Evolutionary conservation across 2,888 invertebrate species (phyloP), one percentile per base, ranked within the genome.

Genomic region (Caenorhabditis sp.): DNA sequence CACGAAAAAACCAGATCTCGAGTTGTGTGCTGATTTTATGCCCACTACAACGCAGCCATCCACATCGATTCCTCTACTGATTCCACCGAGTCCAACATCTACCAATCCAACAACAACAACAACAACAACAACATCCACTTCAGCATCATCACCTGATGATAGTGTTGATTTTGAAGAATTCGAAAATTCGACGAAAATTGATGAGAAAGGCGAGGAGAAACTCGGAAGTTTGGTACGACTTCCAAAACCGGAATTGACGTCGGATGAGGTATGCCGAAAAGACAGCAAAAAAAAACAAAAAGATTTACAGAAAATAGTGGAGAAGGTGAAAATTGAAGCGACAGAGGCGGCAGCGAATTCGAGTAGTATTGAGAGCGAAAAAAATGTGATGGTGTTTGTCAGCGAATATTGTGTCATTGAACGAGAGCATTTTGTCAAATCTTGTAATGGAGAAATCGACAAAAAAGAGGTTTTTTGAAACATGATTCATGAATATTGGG

Each of bases 381-480:
- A 72, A 53, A 63, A 71, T 6, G 77, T 81, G n/a, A 27, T 81
- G 43, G 81, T 81, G 1, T 81, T 78, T 55, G 77, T 81, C 27
- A 77, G 77, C 49, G 81, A 81, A 49, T 81, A 75, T 58, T 81
- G 81, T 54, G 81, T 81, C 1, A 55, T 78, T 8, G 76, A 78
- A 62, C 17, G 81, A 50, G 81, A 81, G 49, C 73, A 60, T 27
- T 81, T 81, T 58, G 78, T 81, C 19, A 63, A 62, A 27, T 67
- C 37, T 14, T 81, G 81, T 62, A 75, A 78, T 69, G 81, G 81
- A 14, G 67, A 77, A 10, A 69, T 78, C 10, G 69, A 69, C 1
- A 69, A 67, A 31, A 60, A 63, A 12, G 74, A 77, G 68, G 77
- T 77, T 10, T 31, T 31, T 31, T 31, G 5, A 31, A 10, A 31